These are phyloP conservation scores for Sphaeramia orbicularis DNA, from an alignment of 2,797 vertebrate genomes.

Conservation along the genomic window DNA sequence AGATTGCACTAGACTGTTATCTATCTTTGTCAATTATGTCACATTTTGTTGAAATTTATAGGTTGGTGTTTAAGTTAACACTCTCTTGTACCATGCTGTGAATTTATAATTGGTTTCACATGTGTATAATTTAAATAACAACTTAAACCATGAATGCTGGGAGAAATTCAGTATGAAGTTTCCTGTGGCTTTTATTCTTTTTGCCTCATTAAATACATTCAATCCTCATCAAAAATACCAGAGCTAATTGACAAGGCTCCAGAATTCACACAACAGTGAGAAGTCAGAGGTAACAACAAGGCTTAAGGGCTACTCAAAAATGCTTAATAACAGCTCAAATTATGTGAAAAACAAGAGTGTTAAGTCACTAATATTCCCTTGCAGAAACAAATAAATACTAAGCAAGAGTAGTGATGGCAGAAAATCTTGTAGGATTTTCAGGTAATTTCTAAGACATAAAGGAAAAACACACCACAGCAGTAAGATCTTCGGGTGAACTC, in stretches of 20 bases:
- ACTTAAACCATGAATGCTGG: too few relatives aligned
- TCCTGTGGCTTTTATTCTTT: too few relatives aligned
- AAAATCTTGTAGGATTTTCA: constrained; percentile 28
- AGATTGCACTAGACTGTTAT: not conserved
- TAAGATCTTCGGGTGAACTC: not conserved
- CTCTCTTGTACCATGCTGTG: not conserved
- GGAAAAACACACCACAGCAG: constrained; percentile 6
- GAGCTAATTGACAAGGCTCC: too few relatives aligned
- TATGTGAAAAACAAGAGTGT: constrained; percentile 14
- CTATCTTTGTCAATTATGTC: not conserved
- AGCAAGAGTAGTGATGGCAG: constrained; percentile 22
- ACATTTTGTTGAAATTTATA: not conserved
- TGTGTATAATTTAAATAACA: too few relatives aligned
- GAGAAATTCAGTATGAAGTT: too few relatives aligned
- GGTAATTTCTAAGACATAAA: constrained; percentile 15
- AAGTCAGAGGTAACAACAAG: not conserved
- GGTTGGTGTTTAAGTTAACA: not conserved
- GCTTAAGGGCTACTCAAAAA: not conserved
- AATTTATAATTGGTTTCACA: not conserved
- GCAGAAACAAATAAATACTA: constrained; percentile 4
- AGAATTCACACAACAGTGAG: not conserved
- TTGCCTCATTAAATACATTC: too few relatives aligned
- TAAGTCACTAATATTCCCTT: constrained; percentile 1
- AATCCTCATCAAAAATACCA: too few relatives aligned
- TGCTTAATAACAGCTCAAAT: not conserved